phyloP scores from a whole-genome alignment of 2,113 vertebrate species.

The Peromyscus maniculatus region DNA sequence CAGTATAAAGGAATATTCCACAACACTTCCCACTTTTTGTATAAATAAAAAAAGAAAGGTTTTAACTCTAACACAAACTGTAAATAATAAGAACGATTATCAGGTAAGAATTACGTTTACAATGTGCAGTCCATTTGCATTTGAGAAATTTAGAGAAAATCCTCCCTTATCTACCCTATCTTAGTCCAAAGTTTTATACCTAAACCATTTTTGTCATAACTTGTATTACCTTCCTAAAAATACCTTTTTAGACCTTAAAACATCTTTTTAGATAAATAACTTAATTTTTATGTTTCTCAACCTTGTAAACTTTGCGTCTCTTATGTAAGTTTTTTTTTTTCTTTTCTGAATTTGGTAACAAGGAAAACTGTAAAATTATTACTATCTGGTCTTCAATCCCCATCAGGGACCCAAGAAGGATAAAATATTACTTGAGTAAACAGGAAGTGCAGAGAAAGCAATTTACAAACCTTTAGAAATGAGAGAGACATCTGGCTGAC shows the following conservation, averaged over 20 bases:
- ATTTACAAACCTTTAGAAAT: background rate
- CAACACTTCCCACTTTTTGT: background rate
- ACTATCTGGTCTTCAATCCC: too few species aligned
- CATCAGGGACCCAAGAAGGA: too few species aligned
- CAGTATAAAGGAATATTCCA: background rate
- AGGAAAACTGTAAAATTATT: too few species aligned
- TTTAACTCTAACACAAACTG: background rate
- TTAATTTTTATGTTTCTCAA: background rate
- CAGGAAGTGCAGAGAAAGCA: background rate
- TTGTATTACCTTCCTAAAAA: background rate
- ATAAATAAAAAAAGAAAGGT: background rate
- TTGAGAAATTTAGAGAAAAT: background rate
- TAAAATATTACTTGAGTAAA: background rate
- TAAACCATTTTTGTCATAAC: background rate
- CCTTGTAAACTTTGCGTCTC: background rate
- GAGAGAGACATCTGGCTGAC: background rate
- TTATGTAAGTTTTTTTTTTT: background rate
- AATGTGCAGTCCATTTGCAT: background rate
- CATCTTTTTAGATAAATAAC: background rate
- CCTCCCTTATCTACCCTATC: background rate
- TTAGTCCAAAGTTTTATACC: background rate
- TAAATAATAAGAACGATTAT: background rate
- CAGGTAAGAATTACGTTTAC: background rate
- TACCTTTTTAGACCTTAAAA: background rate
- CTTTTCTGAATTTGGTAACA: too few species aligned